phyloP scores from a whole-genome alignment of 2,113 vertebrate genomes.

The Varanus salvator region DNA sequence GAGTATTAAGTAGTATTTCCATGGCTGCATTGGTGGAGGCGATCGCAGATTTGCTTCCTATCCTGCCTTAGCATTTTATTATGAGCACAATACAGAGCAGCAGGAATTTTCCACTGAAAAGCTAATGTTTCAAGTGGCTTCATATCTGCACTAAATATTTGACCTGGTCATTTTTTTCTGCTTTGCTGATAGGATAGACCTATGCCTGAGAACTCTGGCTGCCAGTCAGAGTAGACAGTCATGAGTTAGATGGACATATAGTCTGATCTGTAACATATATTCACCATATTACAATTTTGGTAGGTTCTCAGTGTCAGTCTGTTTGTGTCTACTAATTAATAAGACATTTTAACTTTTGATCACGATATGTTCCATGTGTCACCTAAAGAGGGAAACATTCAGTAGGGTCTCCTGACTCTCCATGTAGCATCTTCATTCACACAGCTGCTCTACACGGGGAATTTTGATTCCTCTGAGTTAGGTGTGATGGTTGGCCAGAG shows the following conservation, averaged over 20 bases:
- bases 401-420: too few species aligned
- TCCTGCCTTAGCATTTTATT: neutral
- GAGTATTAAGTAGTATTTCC: conserved; percentile 59
- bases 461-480: neutral
- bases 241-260: neutral
- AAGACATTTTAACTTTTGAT: neutral
- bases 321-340: neutral
- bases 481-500: neutral
- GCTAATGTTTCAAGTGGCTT: neutral
- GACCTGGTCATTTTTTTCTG: neutral
- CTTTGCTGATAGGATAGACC: neutral
- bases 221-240: neutral
- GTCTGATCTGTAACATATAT: neutral
- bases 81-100: neutral
- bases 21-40: neutral
- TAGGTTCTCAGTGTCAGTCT: neutral
- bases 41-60: neutral
- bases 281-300: neutral
- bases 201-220: too few species aligned
- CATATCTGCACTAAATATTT: neutral
- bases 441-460: neutral
- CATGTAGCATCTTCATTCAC: too few species aligned
- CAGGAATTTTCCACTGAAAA: neutral
- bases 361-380: neutral
- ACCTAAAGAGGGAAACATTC: neutral